Conservation (phyloP, 2,797 vertebrate species). For the Ataeniobius toweri region DNA sequence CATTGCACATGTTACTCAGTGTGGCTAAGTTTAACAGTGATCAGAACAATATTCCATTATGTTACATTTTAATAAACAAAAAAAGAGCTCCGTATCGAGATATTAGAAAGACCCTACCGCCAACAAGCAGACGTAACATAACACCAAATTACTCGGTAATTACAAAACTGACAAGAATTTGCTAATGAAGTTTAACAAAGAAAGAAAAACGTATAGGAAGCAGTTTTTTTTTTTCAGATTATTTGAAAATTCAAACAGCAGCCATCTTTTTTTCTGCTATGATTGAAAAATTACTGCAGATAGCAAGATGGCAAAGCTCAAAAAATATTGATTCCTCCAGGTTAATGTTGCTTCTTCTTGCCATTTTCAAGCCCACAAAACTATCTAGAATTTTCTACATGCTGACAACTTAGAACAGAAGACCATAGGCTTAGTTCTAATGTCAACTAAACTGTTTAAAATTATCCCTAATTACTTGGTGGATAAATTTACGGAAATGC, state of each 20-base stretch:
- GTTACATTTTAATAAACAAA: background rate
- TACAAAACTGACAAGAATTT: too few species aligned
- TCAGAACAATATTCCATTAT: background rate
- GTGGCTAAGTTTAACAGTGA: background rate
- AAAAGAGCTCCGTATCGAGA: background rate
- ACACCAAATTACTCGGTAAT: too few species aligned
- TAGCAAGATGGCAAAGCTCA: background rate
- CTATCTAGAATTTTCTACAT: background rate
- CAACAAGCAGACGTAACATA: background rate
- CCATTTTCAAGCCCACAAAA: background rate
- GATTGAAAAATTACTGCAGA: background rate
- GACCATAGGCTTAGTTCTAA: background rate
- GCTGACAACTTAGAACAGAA: background rate
- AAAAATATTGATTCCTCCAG: background rate
- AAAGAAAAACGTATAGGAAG: too few species aligned
- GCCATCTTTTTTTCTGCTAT: too few species aligned
- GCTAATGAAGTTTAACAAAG: too few species aligned
- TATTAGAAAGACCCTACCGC: background rate
- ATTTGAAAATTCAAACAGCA: too few species aligned
- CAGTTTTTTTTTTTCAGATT: background rate
- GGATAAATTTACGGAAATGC: background rate
- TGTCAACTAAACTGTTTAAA: background rate
- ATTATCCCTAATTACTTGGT: background rate
- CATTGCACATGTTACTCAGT: constrained; percentile 9
- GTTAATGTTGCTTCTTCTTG: background rate